Evolutionary conservation across 2,797 vertebrate genomes (phyloP).

Genomic region (Psittacula derbiana): DNA sequence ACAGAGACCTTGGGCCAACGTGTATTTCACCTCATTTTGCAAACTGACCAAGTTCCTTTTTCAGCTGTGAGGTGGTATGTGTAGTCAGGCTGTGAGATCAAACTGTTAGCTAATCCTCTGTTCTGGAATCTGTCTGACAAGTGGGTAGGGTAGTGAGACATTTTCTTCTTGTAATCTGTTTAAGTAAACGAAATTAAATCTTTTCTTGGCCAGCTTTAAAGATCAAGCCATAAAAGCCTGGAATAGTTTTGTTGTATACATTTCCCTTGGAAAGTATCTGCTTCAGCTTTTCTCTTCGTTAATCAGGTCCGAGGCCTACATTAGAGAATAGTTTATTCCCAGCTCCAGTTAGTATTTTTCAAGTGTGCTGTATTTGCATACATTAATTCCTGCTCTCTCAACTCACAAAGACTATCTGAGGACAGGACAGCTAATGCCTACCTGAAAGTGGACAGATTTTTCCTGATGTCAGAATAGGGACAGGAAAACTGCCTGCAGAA

Average conservation of each 20-base stretch:
- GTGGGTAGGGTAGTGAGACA: neutral
- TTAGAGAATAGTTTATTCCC: neutral
- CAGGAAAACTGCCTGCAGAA: neutral
- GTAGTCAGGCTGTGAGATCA: neutral
- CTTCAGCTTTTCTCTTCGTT: neutral
- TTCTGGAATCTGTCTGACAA: neutral
- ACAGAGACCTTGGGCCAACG: neutral
- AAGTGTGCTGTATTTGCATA: neutral
- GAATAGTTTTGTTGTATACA: neutral
- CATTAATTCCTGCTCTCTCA: neutral
- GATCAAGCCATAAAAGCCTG: neutral
- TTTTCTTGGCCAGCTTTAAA: constrained; percentile 9
- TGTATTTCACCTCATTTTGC: neutral
- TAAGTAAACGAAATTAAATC: constrained; percentile 34
- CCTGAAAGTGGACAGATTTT: neutral
- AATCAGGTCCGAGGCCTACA: neutral
- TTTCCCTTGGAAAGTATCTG: neutral
- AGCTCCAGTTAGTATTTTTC: constrained; percentile 27
- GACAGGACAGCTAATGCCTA: neutral
- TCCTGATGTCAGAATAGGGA: neutral
- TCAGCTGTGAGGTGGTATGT: neutral
- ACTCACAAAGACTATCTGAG: constrained; percentile 13
- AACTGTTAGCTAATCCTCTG: neutral
- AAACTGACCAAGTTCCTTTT: constrained; percentile 10
- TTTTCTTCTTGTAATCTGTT: constrained; percentile 30